Percentiles rank a stretch among this genome's conserved stretches.
These are phyloP conservation scores for Petrosia ficiformis DNA, from an alignment of 37 sponge, comb jelly and placozoan genomes.

Conservation along the genomic window DNA sequence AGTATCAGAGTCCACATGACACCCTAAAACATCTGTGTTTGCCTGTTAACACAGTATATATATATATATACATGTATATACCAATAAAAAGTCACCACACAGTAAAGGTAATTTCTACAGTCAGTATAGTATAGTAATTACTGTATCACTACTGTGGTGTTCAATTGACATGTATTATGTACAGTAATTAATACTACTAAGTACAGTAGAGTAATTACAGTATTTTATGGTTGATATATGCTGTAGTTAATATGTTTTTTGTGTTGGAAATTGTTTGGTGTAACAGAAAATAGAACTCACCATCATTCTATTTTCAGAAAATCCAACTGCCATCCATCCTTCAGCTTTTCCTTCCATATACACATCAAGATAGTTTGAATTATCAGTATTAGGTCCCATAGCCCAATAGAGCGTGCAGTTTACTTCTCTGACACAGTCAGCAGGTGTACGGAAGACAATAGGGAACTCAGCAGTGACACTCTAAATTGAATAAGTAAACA, in stretches of 20 bases:
- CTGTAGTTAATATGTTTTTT: too few relatives aligned
- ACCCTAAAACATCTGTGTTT: neutral
- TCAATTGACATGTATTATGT: too few relatives aligned
- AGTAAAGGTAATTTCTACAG: too few relatives aligned
- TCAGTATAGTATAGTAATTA: too few relatives aligned
- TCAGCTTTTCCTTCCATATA: constrained; percentile 20
- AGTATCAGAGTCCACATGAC: neutral
- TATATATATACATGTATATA: too few relatives aligned
- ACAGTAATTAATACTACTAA: too few relatives aligned
- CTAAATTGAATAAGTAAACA: neutral
- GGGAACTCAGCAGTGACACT: neutral
- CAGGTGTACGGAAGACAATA: neutral
- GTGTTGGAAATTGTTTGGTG: too few relatives aligned
- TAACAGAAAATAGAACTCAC: too few relatives aligned
- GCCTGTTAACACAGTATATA: neutral
- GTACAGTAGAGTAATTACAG: too few relatives aligned
- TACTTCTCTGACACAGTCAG: neutral
- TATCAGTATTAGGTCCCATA: constrained; percentile 7
- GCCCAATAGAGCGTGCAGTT: constrained; percentile 7
- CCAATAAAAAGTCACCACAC: too few relatives aligned
- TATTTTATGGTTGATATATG: too few relatives aligned
- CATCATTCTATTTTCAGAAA: constrained; percentile 23
- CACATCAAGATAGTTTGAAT: constrained; percentile 23
- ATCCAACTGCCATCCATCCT: constrained; percentile 51
- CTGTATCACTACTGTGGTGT: too few relatives aligned